Conservation (phyloP, 2,888 invertebrate species). For the Campoletis raptor region DNA sequence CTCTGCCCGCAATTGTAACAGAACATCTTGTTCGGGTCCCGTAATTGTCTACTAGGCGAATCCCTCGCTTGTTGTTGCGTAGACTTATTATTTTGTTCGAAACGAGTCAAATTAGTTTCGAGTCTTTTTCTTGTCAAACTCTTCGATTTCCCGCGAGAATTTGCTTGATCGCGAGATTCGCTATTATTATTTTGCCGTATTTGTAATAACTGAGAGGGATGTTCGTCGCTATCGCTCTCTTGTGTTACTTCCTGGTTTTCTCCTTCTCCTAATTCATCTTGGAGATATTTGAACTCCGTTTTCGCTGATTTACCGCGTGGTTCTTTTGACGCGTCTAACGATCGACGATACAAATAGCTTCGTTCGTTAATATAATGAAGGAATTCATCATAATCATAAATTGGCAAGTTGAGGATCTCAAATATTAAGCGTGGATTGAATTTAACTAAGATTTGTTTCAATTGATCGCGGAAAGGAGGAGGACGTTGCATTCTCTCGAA, state of each 20-base stretch:
- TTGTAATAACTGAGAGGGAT: neutral
- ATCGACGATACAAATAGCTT: constrained; percentile 45
- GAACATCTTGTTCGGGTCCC: constrained; percentile 22
- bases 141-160: constrained; percentile 3
- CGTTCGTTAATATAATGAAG: constrained; percentile 54
- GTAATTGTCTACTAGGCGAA: neutral
- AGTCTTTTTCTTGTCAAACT: constrained; percentile 38
- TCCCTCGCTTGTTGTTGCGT: neutral
- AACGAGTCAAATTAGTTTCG: constrained; percentile 34
- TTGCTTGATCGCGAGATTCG: neutral
- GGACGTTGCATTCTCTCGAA: constrained; percentile 64
- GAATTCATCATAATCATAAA: constrained; percentile 44
- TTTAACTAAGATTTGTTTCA: constrained; percentile 51
- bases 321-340: constrained; percentile 23
- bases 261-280: neutral
- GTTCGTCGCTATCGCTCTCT: neutral
- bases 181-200: neutral
- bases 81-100: constrained; percentile 8
- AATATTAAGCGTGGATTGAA: constrained; percentile 53
- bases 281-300: neutral
- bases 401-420: constrained; percentile 47
- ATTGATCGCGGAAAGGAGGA: constrained; percentile 50
- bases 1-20: constrained; percentile 49
- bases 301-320: neutral
- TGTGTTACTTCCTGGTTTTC: neutral